Percentiles rank a stretch among this genome's conserved stretches.
Evolutionary conservation across 2,888 invertebrate species (phyloP).

Genomic region (Netelia melanura): DNA sequence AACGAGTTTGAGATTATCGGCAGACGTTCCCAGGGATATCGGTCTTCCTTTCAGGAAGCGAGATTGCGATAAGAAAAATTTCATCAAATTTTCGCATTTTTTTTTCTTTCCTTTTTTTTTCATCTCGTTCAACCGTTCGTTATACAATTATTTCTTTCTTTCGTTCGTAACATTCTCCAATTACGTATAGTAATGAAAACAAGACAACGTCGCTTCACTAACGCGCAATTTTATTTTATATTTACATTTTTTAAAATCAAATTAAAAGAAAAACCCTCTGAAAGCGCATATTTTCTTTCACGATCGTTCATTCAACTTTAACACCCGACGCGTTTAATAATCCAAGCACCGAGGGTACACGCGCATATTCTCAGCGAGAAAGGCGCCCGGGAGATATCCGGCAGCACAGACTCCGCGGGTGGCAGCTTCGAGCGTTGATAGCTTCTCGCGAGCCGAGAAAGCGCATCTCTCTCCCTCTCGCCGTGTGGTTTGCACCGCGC

Average conservation of each 20-base stretch:
- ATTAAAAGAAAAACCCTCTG: constrained; percentile 2
- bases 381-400: constrained; percentile 50
- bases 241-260: background rate
- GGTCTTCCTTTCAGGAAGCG: background rate
- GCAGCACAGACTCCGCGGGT: constrained; percentile 58
- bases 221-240: background rate
- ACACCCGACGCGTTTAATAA: constrained; percentile 64
- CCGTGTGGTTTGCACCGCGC: constrained; percentile 21
- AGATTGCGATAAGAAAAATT: background rate
- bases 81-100: background rate
- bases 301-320: constrained; percentile 64
- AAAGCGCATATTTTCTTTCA: constrained; percentile 27
- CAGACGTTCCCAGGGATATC: constrained; percentile 34
- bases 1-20: constrained; percentile 55
- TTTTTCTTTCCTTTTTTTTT: background rate
- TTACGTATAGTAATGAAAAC: background rate
- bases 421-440: constrained; percentile 64
- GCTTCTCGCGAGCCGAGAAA: constrained; percentile 49
- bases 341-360: constrained; percentile 28
- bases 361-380: constrained; percentile 62
- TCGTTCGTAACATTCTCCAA: background rate
- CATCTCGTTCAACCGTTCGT: background rate
- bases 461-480: constrained; percentile 7
- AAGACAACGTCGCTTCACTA: background rate
- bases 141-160: background rate